Evolutionary conservation across 2,888 invertebrate genomes (phyloP), one percentile per base, ranked within the genome.

Genomic region (Minunthozetes semirufus): DNA sequence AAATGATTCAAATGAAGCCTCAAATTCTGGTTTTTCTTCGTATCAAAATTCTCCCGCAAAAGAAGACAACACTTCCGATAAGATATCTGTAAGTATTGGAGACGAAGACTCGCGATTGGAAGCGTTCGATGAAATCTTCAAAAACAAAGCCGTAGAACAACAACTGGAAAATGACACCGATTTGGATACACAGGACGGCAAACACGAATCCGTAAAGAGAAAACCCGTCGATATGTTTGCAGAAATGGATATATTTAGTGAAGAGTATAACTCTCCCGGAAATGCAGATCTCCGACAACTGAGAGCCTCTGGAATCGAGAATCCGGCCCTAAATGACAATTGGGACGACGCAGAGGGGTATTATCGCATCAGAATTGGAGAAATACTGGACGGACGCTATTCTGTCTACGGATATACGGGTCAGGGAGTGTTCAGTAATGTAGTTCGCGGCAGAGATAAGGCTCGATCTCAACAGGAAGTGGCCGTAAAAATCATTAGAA

Each of bases 311-410:
- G 63, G 74, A 27, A 17, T 29, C 5, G 53, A 50, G 0, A 68
- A 72, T n/a, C 72, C 61, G 11, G 68, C 68, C 56, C 48, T 73
- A 0, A 74, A 74, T 74, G 99, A 99, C 83, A 99, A 99, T 83
- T 99, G 98, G 98, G 99, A 99, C 82, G 99, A 99, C 84, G 93
- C 96, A 0, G 99, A 99, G 84, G 99, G 99, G 53, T 99, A 99
- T 83, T 99, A 99, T 84, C 88, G 79, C 8, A 96, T 98, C 13
- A 88, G 97, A 70, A 94, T 97, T 79, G 95, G 98, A 0, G 99
- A 99, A 85, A 88, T 89, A 0, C 84, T 98, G 77, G 95, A 98
- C 84, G 88, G 87, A 73, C 88, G 98, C 4, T 99, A 99, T 83
- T 88, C 90, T 61, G 98, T 99, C 1, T 96, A 93, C 83, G 98